Base-by-base conservation (phyloP, 2,113 vertebrate genomes). In the Apteryx mantelli region DNA sequence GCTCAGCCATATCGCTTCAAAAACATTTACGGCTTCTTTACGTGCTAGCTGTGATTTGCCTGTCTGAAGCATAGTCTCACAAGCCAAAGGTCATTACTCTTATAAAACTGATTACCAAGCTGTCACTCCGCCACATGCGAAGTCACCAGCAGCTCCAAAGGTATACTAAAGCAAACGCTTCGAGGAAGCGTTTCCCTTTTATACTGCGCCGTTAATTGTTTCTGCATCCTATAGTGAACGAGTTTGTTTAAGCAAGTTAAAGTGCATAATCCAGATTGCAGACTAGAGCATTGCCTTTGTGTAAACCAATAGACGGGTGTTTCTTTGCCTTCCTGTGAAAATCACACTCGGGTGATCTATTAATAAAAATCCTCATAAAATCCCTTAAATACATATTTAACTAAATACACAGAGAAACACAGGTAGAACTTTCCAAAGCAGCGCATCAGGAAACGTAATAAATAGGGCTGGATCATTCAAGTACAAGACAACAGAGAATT, bases 191-290 rank as follows among this genome's bases (percentile, higher is more conserved):
- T 7, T 81, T 84, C 36, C 50, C 69, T 86, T 56, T 42, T 61
- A 74, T 70, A 61, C 34, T 4, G 6, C 13, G 13, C 36, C 28
- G 30, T 13, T 68, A 70, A 36, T 18, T 60, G 13, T 74, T 91
- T 68, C 83, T 68, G 15, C 32, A 15, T 61, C 26, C 46, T 86
- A 34, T 6, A 26, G 42, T 3, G 64, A 88, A 86, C 50, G 26
- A 44, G 6, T 81, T 90, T 63, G 6, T 79, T 83, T 38, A 48
- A 46, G 22, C 2, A 0, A 13, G 44, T 48, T 48, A 70, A 86
- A 55, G n/a, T 21, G 19, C 3, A 0, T 25, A 73, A 30, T 18
- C 34, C 2, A 2, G 55, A 50, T 55, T 55, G 50, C 42, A 55
- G 52, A 42, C 69, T 86, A 38, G 20, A 81, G 55, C 42, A 22